Evolutionary conservation across 2,113 vertebrate species (phyloP), one percentile per base, ranked within the genome.

Genomic region (Cyanoramphus novaezelandiae): DNA sequence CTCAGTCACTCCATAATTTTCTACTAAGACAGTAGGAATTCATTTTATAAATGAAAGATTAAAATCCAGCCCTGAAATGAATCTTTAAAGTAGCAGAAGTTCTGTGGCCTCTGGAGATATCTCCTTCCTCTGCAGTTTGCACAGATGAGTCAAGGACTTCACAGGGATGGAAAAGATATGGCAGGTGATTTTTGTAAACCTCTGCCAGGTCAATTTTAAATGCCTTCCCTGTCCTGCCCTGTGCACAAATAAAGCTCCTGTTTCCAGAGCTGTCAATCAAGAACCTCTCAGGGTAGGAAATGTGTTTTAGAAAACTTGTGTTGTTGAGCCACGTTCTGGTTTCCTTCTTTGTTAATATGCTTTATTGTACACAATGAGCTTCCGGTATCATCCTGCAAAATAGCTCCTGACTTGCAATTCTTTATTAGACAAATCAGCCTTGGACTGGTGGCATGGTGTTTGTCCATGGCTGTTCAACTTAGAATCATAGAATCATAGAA

Each of bases 241-340:
- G 39, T 92, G 69, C 85, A 92, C 50, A 93, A 83, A 92, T 63
- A 75, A 62, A 83, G 46, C 17, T 19, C 39, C 90, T 69, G 87
- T 60, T 95, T 94, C 43, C 64, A 90, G 79, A 18, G 7, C 77
- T 96, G 90, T 94, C 96, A 94, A 25, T 97, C 91, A 86, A 84
- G 80, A 88, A 80, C 57, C 70, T 97, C 93, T 87, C 91, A 92
- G 91, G 90, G 86, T 93, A 95, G 74, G 95, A 95, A 97, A 97
- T 83, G 89, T 67, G 52, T 90, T 97, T 97, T 50, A 77, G 88
- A 92, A 97, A 95, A 92, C 35, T 82, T 77, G 87, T 88, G 89
- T 91, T 82, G 53, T 94, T 94, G 94, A 98, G 94, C 41, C 64
- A 87, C 95, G 96, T 96, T 97, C 97, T 97, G 97, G 94, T 93